Base-by-base conservation (phyloP, 2,797 vertebrate genomes). In the Botia kubotai region DNA sequence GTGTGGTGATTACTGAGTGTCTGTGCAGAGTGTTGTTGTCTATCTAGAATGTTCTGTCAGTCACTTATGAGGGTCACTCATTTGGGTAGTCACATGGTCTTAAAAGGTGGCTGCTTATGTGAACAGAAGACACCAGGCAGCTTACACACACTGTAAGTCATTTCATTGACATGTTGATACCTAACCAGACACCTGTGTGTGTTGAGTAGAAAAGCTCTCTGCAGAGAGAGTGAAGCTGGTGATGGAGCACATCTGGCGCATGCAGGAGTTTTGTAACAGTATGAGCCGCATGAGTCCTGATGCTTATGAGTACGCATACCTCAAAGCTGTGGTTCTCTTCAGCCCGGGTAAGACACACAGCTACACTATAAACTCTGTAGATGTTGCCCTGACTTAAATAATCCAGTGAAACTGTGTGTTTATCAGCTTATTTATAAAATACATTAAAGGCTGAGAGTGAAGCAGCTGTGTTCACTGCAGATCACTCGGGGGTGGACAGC, bases 201-300 rank as follows among this genome's bases (percentile, higher is more conserved):
- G 6, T 46, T 50, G 14, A 14, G 46, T 86, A 98, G 98, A 99
- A 79, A 98, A 99, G 79, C 92, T 99, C 58, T 96, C 97, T 60
- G 93, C 95, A 66, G 98, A 99, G 23, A 94, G 96, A 90, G 96
- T 96, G 68, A 99, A 98, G 86, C 82, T 96, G 19, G 93, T 99
- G 70, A 99, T 99, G 98, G 98, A 99, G 65, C 98, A 99, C 90
- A 99, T 99, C 90, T 99, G 98, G 95, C 96, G 97, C 89, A 89
- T 99, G 90, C 98, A 99, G 87, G 98, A 99, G 90, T 99, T 99
- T 88, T 99, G 98, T 86, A 99, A 98, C 93, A 98, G 97, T 88
- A 98, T 99, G 97, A 94, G 94, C 77, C 97, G 96, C 71, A 94
- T 99, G 84, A 93, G 93, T 74, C 95, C 97, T 2, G 98, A 99